Evolutionary conservation across 2,797 vertebrate species (phyloP), one percentile per base, ranked within the genome.

Genomic region (Phataginus tricuspis): DNA sequence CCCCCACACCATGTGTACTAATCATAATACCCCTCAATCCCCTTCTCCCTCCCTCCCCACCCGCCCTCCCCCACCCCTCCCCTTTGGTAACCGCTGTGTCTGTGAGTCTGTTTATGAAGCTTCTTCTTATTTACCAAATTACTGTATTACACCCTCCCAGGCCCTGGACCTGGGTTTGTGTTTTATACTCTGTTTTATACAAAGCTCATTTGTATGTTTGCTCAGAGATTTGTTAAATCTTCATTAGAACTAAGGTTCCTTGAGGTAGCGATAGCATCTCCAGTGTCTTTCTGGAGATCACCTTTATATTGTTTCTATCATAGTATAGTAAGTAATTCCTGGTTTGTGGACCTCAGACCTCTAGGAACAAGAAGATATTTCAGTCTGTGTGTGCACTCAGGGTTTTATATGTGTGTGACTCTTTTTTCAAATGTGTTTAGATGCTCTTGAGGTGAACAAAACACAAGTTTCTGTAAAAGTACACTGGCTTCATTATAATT

Each of bases 391-490:
- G 21, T 75, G 23, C 5, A 9, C 55, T 0, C 4, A 19, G 2
- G 23, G 16, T 74, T 64, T 82, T 55, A 14, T 79, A 39, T 57
- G 19, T 31, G 6, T 68, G 25, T 53, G 34, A 31, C 49, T 85
- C 42, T 69, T 61, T 45, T 72, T 85, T 84, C 39, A 63, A 42
- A 59, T 53, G 23, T 68, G 19, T 64, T 61, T 51, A 31, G 31
- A 68, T 92, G 51, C 53, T 66, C 45, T 82, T 57, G 80, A 90
- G 42, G n/a, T 34, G n/a, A 80, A 59, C 64, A 92, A 68, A 57
- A 45, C 18, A 16, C 42, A 49, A 21, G 1, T 86, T 59, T 72
- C 53, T 51, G 75, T 59, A 42, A 68, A 71, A 63, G 9, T 13
- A 18, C 21, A 15, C 45, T 12, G n/a, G 42, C 19, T 94, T 92